Evolutionary conservation across 2,888 invertebrate species (phyloP).

Genomic region (Hirudinaria manillensis): DNA sequence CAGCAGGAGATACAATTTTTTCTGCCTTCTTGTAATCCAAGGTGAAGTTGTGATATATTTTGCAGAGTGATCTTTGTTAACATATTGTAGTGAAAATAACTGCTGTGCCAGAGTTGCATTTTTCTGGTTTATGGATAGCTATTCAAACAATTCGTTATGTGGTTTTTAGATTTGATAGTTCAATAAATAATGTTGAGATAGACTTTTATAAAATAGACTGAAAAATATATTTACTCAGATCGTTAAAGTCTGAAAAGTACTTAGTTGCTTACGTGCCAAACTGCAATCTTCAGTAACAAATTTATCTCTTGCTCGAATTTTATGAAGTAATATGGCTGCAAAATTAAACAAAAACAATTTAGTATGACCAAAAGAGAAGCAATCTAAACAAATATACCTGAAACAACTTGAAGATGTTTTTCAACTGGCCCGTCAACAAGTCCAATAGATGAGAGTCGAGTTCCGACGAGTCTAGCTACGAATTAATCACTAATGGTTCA

Average conservation of each 20-base stretch:
- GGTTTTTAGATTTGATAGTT: background rate
- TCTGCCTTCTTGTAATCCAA: background rate
- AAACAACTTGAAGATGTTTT: conserved; percentile 12
- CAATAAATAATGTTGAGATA: background rate
- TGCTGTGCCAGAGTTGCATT: conserved; percentile 4
- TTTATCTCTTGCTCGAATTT: background rate
- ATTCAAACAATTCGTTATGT: background rate
- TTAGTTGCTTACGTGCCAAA: background rate
- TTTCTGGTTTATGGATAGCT: conserved; percentile 13
- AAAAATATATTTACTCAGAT: background rate
- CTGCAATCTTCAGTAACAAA: background rate
- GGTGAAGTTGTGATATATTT: background rate
- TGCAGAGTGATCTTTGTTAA: background rate
- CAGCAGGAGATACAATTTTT: background rate
- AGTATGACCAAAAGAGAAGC: too few species aligned
- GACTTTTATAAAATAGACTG: too few species aligned
- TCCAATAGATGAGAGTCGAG: conserved; percentile 12
- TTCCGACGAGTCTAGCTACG: conserved; percentile 3
- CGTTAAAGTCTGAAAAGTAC: too few species aligned
- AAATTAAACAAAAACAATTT: background rate
- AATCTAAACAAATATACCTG: background rate
- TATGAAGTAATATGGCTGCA: conserved; percentile 4
- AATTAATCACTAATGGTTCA: background rate
- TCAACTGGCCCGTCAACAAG: conserved; percentile 4
- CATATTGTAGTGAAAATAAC: background rate